These are phyloP conservation scores for Caenorhabditis japonica DNA, from an alignment of 2,888 invertebrate genomes.

Conservation along the genomic window DNA sequence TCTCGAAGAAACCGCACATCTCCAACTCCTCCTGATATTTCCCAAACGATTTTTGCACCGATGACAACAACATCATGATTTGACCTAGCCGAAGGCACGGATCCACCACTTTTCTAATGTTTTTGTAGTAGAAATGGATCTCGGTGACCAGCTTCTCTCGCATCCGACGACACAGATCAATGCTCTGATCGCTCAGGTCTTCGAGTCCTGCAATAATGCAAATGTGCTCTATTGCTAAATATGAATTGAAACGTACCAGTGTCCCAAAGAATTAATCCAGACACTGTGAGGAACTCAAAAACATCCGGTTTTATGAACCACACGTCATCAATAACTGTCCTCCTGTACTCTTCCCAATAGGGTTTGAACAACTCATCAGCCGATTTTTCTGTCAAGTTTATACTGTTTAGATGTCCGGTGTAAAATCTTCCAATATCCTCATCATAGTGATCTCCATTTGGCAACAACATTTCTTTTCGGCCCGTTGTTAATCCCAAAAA, in stretches of 20 bases:
- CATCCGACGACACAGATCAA: conserved; percentile 31
- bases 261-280: conserved; percentile 43
- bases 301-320: conserved; percentile 41
- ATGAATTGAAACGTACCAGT: conserved; percentile 25
- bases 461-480: conserved; percentile 28
- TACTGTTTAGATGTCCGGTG: conserved; percentile 17
- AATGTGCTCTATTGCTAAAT: not conserved
- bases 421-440: conserved; percentile 36
- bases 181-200: conserved; percentile 17
- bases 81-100: conserved; percentile 46
- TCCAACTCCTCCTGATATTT: conserved; percentile 50
- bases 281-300: conserved; percentile 32
- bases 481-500: conserved; percentile 39
- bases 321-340: conserved; percentile 40
- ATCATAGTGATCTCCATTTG: conserved; percentile 44
- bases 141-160: conserved; percentile 31
- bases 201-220: conserved; percentile 22
- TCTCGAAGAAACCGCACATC: conserved; percentile 49
- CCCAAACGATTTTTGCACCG: conserved; percentile 38
- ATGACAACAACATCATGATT: conserved; percentile 37
- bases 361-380: conserved; percentile 31
- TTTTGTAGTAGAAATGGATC: conserved; percentile 37
- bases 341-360: conserved; percentile 45
- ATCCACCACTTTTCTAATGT: conserved; percentile 37
- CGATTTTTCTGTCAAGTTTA: not conserved